A percentile compares a stretch with the other conserved stretches of the same genome.
Conservation (phyloP, 2,113 vertebrate genomes). For the Capra hircus region DNA sequence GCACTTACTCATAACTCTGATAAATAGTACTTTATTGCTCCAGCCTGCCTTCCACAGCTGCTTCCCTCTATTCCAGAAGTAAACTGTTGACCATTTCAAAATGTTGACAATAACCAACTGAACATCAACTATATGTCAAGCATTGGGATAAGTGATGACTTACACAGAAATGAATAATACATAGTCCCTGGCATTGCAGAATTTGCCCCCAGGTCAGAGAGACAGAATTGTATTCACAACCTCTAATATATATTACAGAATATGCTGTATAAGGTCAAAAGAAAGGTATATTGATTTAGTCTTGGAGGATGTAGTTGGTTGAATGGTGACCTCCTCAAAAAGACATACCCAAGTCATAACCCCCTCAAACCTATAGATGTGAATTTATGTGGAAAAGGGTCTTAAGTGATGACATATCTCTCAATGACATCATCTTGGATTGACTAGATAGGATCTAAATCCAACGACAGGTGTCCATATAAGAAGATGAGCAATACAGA, state of each 20-base stretch:
- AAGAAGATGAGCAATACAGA: constrained; percentile 3
- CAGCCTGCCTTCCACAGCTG: background rate
- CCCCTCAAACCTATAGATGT: background rate
- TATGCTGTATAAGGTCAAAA: background rate
- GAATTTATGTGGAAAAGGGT: background rate
- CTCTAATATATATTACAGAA: background rate
- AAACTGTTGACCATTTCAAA: background rate
- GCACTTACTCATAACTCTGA: background rate
- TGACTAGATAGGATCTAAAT: background rate
- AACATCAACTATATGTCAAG: background rate
- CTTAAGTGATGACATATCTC: background rate
- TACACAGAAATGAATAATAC: constrained; percentile 2
- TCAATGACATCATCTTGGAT: background rate
- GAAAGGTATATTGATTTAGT: background rate
- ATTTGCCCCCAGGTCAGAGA: background rate
- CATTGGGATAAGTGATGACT: background rate
- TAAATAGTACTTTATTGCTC: background rate
- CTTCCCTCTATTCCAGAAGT: background rate
- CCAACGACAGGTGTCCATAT: background rate
- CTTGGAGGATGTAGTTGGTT: background rate
- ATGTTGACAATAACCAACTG: constrained; percentile 9
- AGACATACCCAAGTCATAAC: background rate
- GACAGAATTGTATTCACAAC: background rate
- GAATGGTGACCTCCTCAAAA: background rate
- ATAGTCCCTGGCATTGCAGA: background rate